Evolutionary conservation across 2,888 invertebrate genomes (phyloP), one percentile per base, ranked within the genome.

Genomic region (Unio pictorum): DNA sequence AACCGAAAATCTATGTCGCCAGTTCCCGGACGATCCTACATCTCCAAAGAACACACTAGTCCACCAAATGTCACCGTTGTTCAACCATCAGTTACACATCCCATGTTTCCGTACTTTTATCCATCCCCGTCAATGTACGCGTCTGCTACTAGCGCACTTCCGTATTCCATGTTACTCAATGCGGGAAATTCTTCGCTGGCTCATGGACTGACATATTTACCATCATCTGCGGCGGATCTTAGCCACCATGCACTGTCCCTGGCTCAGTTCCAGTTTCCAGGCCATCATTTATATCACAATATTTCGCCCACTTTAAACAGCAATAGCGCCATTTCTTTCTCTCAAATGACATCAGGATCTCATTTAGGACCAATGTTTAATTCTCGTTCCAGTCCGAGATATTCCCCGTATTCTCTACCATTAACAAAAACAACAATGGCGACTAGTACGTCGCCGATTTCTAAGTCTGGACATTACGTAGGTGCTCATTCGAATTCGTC

Each of bases 51-150:
- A 66, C 82, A 78, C 63, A 79, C 80, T 64, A 84, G 86, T 79
- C 88, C 89, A 34, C 97, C 97, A 28, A 97, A 97, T 91, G 96
- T 97, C 76, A 96, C 96, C 55, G 95, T 97, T 59, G 81, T 88
- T 55, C 97, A 97, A 66, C 97, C 97, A 59, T 85, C 87, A 6
- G 96, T 96, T 62, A 94, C 96, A 63, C 97, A 97, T 87, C 96
- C 96, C 8, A 92, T 95, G 88, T 92, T 97, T 88, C 97, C 97
- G 81, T 97, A 97, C 92, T 93, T 98, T 67, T 97, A 97, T 90
- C 96, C 81, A n/a, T 77, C 94, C 65, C 45, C 45, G 45, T 45
- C 45, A 45, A 95, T 96, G 55, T 80, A 79, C 71, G 92, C 97
- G 77, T 97, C 96, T 91, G 95, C 90, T 17, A 75, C 80, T 63